Evolutionary conservation across 2,888 invertebrate genomes (phyloP).

Genomic region (Pollenia angustigena): DNA sequence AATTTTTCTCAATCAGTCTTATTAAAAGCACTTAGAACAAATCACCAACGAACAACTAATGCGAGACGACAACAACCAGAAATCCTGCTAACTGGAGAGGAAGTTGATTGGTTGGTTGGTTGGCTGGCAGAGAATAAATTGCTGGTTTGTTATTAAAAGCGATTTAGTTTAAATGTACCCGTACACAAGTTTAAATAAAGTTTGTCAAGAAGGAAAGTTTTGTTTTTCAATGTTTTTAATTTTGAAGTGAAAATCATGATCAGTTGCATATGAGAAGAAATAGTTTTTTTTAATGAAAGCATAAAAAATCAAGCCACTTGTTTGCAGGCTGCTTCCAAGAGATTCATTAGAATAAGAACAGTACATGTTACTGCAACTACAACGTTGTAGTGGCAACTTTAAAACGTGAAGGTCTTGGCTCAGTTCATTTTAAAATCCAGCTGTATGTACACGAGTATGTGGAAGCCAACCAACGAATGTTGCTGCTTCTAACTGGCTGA

Average conservation of each 20-base stretch:
- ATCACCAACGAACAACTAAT: constrained; percentile 22
- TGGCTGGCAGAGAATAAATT: constrained; percentile 8
- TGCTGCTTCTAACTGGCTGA: constrained; percentile 20
- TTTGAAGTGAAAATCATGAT: constrained; percentile 66
- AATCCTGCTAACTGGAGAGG: constrained; percentile 54
- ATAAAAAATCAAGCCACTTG: background rate
- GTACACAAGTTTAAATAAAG: constrained; percentile 38
- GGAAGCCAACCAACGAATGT: constrained; percentile 25
- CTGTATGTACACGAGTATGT: constrained; percentile 17
- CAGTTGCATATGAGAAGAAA: constrained; percentile 22
- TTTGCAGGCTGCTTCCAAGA: constrained; percentile 17
- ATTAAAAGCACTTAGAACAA: constrained; percentile 50
- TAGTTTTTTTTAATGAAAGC: constrained; percentile 23
- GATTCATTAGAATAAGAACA: constrained; percentile 73
- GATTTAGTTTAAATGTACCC: constrained; percentile 39
- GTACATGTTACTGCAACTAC: constrained; percentile 54
- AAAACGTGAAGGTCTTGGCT: constrained; percentile 75
- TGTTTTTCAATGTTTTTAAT: constrained; percentile 24
- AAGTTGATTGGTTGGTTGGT: constrained; percentile 9
- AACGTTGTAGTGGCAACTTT: constrained; percentile 56
- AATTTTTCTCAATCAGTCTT: constrained; percentile 38
- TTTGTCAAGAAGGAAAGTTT: constrained; percentile 47
- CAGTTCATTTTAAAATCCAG: constrained; percentile 65
- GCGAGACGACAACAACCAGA: constrained; percentile 24
- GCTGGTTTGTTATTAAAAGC: constrained; percentile 37